A percentile compares a stretch with the other conserved stretches of the same genome.
These are phyloP conservation scores for Sympetrum striolatum DNA, from an alignment of 2,888 invertebrate genomes.

Conservation along the genomic window DNA sequence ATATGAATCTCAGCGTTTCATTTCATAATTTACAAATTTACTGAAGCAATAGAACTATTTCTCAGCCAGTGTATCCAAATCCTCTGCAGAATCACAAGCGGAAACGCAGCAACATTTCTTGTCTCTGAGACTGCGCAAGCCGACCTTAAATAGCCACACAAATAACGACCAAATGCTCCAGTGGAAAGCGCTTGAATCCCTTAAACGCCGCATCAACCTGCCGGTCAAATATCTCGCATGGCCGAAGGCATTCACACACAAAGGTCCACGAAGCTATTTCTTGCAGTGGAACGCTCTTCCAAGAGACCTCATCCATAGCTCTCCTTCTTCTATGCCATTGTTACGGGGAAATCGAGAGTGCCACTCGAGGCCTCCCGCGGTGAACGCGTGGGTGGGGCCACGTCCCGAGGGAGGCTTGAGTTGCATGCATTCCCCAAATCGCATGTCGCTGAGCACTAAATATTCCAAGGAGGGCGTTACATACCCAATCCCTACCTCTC, in stretches of 20 bases:
- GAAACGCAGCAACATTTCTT: too few species aligned
- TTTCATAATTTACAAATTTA: too few species aligned
- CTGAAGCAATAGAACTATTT: too few species aligned
- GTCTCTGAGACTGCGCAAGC: neutral
- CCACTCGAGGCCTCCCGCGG: slow-evolving; percentile 25
- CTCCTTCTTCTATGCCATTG: neutral
- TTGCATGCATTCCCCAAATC: slow-evolving; percentile 40
- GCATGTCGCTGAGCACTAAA: slow-evolving; percentile 39
- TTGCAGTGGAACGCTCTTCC: neutral
- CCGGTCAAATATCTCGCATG: slow-evolving; percentile 20
- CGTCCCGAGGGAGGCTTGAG: neutral
- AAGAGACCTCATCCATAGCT: neutral
- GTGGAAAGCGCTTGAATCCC: neutral
- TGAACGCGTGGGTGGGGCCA: slow-evolving; percentile 8
- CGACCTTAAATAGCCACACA: neutral
- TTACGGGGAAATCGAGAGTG: slow-evolving; percentile 36
- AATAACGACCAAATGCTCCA: neutral
- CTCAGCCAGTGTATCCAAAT: too few species aligned
- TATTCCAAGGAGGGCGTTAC: slow-evolving; percentile 28
- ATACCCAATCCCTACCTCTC: neutral
- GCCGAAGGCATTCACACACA: slow-evolving; percentile 8
- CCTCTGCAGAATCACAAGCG: too few species aligned
- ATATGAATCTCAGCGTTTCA: too few species aligned
- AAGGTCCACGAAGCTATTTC: slow-evolving; percentile 36
- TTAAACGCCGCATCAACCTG: neutral